Percentiles rank a stretch among this genome's conserved stretches.
These are phyloP conservation scores for Amphipoea oculea DNA, from an alignment of 2,888 invertebrate genomes.

Conservation along the genomic window DNA sequence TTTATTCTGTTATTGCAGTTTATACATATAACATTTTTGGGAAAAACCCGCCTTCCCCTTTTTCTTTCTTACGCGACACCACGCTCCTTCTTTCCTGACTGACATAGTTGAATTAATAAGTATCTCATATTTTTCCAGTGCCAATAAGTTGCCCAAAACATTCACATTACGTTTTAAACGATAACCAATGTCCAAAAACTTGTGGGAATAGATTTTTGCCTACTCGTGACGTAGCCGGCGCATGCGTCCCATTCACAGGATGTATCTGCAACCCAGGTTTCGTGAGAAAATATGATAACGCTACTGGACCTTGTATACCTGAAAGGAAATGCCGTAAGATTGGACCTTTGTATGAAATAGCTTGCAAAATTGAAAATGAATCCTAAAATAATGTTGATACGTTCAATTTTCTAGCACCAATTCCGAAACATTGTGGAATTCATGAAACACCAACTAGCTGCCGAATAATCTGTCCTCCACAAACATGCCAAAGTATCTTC, in stretches of 20 bases:
- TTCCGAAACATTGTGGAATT: constrained; percentile 55
- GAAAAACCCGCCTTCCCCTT: neutral
- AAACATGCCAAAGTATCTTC: constrained; percentile 59
- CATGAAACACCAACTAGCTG: constrained; percentile 61
- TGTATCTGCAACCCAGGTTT: constrained; percentile 29
- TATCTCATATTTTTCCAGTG: constrained; percentile 10
- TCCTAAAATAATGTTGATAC: too few species aligned
- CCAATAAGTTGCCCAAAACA: constrained; percentile 29
- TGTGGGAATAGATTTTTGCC: constrained; percentile 43
- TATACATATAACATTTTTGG: neutral
- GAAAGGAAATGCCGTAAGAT: constrained; percentile 31
- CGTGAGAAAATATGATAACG: constrained; percentile 37
- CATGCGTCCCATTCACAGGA: constrained; percentile 51
- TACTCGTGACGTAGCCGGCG: neutral
- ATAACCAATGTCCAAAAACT: constrained; percentile 45
- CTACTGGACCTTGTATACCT: constrained; percentile 50
- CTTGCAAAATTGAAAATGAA: neutral
- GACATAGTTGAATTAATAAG: neutral
- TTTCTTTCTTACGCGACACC: too few species aligned
- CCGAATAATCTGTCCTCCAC: constrained; percentile 60
- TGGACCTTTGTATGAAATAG: neutral
- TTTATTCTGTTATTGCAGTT: neutral
- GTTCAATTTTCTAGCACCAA: constrained; percentile 41
- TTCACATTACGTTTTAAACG: constrained; percentile 29
- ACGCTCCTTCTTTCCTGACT: neutral